Evolutionary conservation across 2,888 invertebrate species (phyloP).

Genomic region (Cephonodes hylas): DNA sequence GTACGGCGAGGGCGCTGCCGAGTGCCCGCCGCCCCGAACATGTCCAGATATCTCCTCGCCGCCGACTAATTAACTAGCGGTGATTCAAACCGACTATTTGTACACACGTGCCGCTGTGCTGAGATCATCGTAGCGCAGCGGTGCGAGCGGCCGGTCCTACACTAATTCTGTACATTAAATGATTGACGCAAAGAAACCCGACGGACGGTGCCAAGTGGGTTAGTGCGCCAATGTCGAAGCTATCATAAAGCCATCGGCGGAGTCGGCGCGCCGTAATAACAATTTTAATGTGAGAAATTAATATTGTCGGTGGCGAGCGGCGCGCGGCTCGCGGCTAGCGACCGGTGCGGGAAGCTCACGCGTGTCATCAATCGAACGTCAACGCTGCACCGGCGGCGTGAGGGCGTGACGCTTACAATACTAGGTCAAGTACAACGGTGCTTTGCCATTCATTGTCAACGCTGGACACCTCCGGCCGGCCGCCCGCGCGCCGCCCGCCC

Average conservation of each 20-base stretch:
- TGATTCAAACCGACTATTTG: conserved; percentile 23
- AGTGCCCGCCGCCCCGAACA: conserved; percentile 41
- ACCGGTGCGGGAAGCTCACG: conserved; percentile 43
- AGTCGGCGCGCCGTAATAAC: conserved; percentile 44
- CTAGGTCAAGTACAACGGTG: conserved; percentile 80
- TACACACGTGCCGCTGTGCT: conserved; percentile 35
- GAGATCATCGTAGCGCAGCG: conserved; percentile 50
- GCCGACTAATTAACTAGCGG: conserved; percentile 20
- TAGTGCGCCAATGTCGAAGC: conserved; percentile 73
- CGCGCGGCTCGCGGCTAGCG: background rate
- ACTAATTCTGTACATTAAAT: conserved; percentile 43
- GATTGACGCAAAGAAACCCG: conserved; percentile 63
- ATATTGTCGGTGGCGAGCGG: conserved; percentile 14
- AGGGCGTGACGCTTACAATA: conserved; percentile 66
- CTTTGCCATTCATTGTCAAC: conserved; percentile 79
- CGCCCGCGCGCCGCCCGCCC: conserved; percentile 21
- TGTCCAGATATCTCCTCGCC: conserved; percentile 36
- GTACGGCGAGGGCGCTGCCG: conserved; percentile 34
- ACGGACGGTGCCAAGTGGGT: conserved; percentile 67
- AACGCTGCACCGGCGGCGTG: conserved; percentile 50
- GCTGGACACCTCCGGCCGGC: conserved; percentile 26
- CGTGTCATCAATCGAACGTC: conserved; percentile 60
- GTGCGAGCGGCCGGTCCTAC: background rate
- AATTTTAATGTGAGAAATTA: conserved; percentile 45
- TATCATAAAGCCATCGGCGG: conserved; percentile 54